Evolutionary conservation across 2,888 invertebrate genomes (phyloP).

Genomic region (Cryptophagus acutangulus): DNA sequence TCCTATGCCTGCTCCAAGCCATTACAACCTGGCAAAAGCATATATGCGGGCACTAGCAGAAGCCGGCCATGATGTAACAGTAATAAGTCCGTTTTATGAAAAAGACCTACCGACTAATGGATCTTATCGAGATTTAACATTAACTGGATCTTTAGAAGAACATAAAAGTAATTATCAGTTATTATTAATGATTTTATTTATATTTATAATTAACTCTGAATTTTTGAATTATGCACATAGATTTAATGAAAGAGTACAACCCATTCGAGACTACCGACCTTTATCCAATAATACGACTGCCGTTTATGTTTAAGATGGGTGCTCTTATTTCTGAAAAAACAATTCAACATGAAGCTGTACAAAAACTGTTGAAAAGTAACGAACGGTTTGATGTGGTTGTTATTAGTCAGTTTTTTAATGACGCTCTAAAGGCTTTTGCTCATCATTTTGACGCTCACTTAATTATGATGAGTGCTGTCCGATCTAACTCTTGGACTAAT

Average conservation of each 20-base stretch:
- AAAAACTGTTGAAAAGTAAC: constrained; percentile 35
- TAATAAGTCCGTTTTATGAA: constrained; percentile 32
- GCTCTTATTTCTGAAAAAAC: constrained; percentile 20
- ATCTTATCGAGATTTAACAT: constrained; percentile 41
- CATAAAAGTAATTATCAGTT: constrained; percentile 8
- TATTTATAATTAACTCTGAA: too few species aligned
- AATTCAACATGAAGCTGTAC: constrained; percentile 36
- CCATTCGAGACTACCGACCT: background rate
- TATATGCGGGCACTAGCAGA: constrained; percentile 29
- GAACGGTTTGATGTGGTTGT: constrained; percentile 40
- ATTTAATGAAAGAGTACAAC: background rate
- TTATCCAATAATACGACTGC: background rate
- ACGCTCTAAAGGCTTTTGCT: constrained; percentile 45
- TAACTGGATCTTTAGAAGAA: constrained; percentile 20
- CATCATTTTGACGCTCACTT: constrained; percentile 38
- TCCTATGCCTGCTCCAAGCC: constrained; percentile 29
- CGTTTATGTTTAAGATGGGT: background rate
- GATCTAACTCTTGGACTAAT: constrained; percentile 47
- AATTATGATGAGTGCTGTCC: constrained; percentile 45
- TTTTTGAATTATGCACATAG: background rate
- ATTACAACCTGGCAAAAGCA: constrained; percentile 30
- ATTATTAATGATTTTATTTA: background rate
- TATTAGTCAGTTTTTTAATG: constrained; percentile 48
- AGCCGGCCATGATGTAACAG: constrained; percentile 47
- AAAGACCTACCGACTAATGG: constrained; percentile 42